Percentiles rank a stretch among this genome's conserved stretches.
These are phyloP conservation scores for Drosophila fuyamai DNA, from an alignment of 1,140 invertebrate genomes.

Conservation along the genomic window DNA sequence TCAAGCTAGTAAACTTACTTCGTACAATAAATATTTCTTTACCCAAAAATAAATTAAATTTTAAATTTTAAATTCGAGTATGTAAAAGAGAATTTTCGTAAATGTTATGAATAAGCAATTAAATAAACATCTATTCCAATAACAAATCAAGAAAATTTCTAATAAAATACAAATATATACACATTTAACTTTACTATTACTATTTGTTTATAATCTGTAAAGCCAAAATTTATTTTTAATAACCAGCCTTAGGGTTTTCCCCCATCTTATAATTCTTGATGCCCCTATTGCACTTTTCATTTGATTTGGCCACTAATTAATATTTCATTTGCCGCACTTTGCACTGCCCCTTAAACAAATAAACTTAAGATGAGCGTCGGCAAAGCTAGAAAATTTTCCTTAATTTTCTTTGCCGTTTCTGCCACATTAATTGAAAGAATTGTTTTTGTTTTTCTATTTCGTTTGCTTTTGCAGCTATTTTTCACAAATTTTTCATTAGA, in stretches of 20 bases:
- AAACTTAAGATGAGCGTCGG: slow-evolving; percentile 25
- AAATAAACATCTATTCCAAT: no score
- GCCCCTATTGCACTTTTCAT: slow-evolving; percentile 52
- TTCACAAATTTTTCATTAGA: slow-evolving; percentile 64
- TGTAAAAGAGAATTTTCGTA: no score
- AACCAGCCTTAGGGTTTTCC: slow-evolving; percentile 21
- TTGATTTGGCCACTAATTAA: slow-evolving; percentile 73
- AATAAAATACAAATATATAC: no score
- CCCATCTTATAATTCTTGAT: slow-evolving; percentile 16
- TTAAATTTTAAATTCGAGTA: not conserved
- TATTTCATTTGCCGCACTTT: slow-evolving; percentile 65
- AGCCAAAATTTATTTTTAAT: not conserved
- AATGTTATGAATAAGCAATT: no score
- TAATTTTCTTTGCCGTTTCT: slow-evolving; percentile 49
- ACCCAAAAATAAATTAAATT: not conserved
- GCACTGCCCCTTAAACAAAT: slow-evolving; percentile 43
- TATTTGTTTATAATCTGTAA: not conserved
- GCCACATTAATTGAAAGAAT: slow-evolving; percentile 64
- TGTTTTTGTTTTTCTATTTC: slow-evolving; percentile 36
- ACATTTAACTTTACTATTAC: no score
- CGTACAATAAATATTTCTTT: not conserved
- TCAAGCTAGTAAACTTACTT: not conserved
- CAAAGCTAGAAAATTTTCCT: slow-evolving; percentile 32
- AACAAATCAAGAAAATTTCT: not conserved
- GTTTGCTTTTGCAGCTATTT: slow-evolving; percentile 24